Evolutionary conservation across 2,113 vertebrate species (phyloP).

Genomic region (Marcusenius ussheri): DNA sequence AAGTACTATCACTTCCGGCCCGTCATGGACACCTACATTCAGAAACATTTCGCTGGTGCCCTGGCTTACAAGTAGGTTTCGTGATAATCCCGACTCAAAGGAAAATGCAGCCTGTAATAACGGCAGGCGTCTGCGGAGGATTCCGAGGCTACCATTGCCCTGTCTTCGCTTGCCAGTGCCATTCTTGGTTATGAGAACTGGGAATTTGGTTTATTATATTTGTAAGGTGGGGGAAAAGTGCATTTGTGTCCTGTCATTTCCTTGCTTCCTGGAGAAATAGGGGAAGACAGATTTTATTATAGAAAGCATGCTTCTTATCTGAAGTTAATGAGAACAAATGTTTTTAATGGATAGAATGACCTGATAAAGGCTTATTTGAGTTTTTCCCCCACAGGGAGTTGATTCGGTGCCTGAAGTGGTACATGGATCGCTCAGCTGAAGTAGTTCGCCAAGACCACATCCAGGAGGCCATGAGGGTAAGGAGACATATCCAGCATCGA

Average conservation of each 20-base stretch:
- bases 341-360: not conserved
- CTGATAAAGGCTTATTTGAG: not conserved
- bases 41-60: constrained; percentile 96
- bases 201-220: not conserved
- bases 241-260: not conserved
- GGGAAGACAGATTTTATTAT: not conserved
- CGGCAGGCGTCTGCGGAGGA: not conserved
- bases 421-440: constrained; percentile 95
- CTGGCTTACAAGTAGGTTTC: constrained; percentile 88
- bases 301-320: not conserved
- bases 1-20: constrained; percentile 96
- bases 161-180: not conserved
- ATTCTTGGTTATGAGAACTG: not conserved
- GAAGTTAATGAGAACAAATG: not conserved
- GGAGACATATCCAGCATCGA: not conserved
- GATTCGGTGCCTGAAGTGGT: constrained; percentile 95
- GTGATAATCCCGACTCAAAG: not conserved
- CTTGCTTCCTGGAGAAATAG: not conserved
- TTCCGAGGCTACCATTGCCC: not conserved
- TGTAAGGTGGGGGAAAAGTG: not conserved
- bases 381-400: constrained; percentile 73
- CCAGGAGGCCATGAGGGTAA: constrained; percentile 93
- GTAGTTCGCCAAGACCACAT: constrained; percentile 91
- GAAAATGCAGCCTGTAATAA: not conserved
- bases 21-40: constrained; percentile 97